Conservation (phyloP, 2,113 vertebrate species). For the Nesogale talazaci region DNA sequence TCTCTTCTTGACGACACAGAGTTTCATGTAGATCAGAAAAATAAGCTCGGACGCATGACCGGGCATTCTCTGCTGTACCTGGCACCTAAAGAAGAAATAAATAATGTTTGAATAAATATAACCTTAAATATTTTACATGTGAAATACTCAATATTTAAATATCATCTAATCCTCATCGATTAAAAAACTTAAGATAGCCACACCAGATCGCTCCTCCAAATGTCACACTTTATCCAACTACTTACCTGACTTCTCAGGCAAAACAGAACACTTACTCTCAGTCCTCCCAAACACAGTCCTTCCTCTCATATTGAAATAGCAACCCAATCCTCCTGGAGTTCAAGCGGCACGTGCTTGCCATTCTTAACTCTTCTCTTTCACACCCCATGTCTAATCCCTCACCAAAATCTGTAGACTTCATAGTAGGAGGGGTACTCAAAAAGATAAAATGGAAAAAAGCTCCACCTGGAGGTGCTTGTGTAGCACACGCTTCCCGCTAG, state of each 20-base stretch:
- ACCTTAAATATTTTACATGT: conserved; percentile 39
- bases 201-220: conserved; percentile 25
- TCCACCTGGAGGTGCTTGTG: not conserved
- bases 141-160: conserved; percentile 56
- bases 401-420: conserved; percentile 45
- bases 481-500: too few species aligned
- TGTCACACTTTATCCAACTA: not conserved
- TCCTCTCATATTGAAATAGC: not conserved
- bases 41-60: conserved; percentile 97
- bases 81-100: conserved; percentile 89
- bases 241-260: conserved; percentile 42
- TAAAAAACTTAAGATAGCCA: conserved; percentile 1
- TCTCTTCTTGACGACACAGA: conserved; percentile 98
- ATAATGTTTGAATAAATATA: conserved; percentile 32
- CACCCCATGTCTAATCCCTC: not conserved
- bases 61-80: conserved; percentile 96
- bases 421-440: not conserved
- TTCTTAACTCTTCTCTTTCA: conserved; percentile 34
- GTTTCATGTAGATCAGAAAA: conserved; percentile 98
- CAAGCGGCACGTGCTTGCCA: not conserved
- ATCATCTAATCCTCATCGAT: conserved; percentile 7
- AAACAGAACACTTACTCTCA: conserved; percentile 32
- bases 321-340: conserved; percentile 22
- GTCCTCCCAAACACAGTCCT: not conserved
- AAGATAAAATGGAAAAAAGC: not conserved